A percentile compares a stretch with the other conserved stretches of the same genome.
phyloP scores from a whole-genome alignment of 2,888 invertebrate genomes.

The Labia minor region DNA sequence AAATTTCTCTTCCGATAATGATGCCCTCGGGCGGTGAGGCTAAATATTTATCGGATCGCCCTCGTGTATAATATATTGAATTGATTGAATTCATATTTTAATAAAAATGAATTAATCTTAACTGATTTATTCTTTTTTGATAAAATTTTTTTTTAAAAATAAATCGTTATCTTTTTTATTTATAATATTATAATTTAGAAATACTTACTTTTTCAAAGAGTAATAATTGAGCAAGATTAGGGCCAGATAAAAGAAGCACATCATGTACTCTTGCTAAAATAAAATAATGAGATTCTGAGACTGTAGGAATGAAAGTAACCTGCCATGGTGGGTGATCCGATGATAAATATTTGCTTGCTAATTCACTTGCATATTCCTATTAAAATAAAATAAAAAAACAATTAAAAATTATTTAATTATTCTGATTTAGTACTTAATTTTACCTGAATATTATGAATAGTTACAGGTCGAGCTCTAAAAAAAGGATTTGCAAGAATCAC shows the following conservation, averaged over 20 bases:
- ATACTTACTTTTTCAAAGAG: conserved; percentile 40
- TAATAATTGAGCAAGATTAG: conserved; percentile 64
- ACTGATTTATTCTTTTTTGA: no score
- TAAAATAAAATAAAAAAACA: conserved; percentile 24
- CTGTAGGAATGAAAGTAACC: conserved; percentile 56
- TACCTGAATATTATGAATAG: conserved; percentile 64
- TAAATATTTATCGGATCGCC: no score
- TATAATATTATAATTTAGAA: no score
- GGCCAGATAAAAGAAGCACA: conserved; percentile 56
- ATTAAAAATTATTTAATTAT: neutral
- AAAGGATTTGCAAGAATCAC: conserved; percentile 50
- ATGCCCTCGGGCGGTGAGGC: no score
- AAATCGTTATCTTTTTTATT: no score
- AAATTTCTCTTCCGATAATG: no score
- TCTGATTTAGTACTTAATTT: conserved; percentile 4
- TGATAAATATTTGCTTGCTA: conserved; percentile 65
- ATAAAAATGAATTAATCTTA: no score
- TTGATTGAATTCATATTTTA: no score
- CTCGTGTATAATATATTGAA: no score
- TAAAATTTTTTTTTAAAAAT: no score
- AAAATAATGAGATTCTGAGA: conserved; percentile 49
- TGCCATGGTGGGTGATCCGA: conserved; percentile 69
- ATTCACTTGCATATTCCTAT: conserved; percentile 66
- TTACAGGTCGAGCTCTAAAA: conserved; percentile 57
- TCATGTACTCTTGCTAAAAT: conserved; percentile 65